Base-by-base conservation (phyloP, 2,888 invertebrate genomes). In the Xestoiulus laeticollis region DNA sequence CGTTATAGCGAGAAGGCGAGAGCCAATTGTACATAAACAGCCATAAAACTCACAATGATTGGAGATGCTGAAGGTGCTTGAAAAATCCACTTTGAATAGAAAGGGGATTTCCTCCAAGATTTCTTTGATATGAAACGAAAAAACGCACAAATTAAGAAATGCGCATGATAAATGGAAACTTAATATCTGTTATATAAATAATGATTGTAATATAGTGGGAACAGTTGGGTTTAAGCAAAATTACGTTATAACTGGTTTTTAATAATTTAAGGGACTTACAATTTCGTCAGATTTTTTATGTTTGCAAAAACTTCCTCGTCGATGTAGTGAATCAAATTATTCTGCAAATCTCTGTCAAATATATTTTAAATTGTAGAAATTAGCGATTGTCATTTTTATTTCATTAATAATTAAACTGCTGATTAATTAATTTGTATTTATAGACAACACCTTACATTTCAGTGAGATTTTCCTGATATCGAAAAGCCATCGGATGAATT, bases 281-380 rank as follows among this genome's bases (percentile, higher is more conserved):
- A 91, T 90, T 93, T 93, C 87, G 92, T 92, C 89, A 94, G 91
- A 89, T 92, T 92, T 87, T 89, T 90, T 89, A 92, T 90, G 19
- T 92, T 90, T 43, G 90, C 89, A 90, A 94, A 94, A 87, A 93
- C 91, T 87, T 92, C 91, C 85, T 91, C 91, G 88, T 92, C 91
- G 88, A 94, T 90, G 87, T 90, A 90, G 88, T 91, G 91, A 89
- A 94, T 85, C 33, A 44, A 30, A 43, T 88, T 88, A 26, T 86
- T n/a, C 16, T 19, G 16, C 14, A 88, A 30, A 12, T 88, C 59
- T 59, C 88, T 88, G 22, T 16, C 22, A n/a, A 87, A 84, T 8
- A 19, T 14, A 84, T 4, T 14, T 26, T 19, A 86, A 68, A 59
- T 59, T 22, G 26, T 10, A 30, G 19, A 22, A 82, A 12, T 14